phyloP scores from a whole-genome alignment of 2,888 invertebrate genomes.

The Watsonalla binaria region DNA sequence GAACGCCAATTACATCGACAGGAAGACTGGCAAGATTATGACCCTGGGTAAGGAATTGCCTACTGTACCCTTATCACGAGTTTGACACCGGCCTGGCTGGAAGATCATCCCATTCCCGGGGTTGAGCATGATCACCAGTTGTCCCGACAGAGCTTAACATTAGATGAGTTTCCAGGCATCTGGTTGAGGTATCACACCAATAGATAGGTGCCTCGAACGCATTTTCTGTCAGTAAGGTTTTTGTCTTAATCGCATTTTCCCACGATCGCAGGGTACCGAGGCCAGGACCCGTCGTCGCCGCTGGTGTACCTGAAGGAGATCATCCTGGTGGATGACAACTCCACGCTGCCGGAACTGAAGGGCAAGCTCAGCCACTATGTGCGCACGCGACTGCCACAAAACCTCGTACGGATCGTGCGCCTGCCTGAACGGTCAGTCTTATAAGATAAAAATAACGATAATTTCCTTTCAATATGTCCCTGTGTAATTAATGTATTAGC shows the following conservation, averaged over 20 bases:
- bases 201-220: too few relatives aligned
- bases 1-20: constrained; percentile 47
- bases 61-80: too few relatives aligned
- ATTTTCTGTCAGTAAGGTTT: background rate
- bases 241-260: background rate
- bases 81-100: too few relatives aligned
- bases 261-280: constrained; percentile 49
- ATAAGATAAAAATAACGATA: background rate
- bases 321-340: constrained; percentile 96
- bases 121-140: too few relatives aligned
- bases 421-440: constrained; percentile 81
- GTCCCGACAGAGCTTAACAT: too few relatives aligned
- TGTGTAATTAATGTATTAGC: too few relatives aligned
- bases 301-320: constrained; percentile 89
- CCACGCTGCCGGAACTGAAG: constrained; percentile 86
- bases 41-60: constrained; percentile 37
- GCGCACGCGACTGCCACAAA: constrained; percentile 82
- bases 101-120: too few relatives aligned
- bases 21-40: constrained; percentile 42
- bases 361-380: constrained; percentile 90
- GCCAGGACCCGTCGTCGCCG: constrained; percentile 61
- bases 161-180: too few relatives aligned
- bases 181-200: too few relatives aligned
- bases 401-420: constrained; percentile 82
- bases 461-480: constrained; percentile 49